Evolutionary conservation across 2,797 vertebrate species (phyloP), one percentile per base, ranked within the genome.

Genomic region (Pelobates cultripes): DNA sequence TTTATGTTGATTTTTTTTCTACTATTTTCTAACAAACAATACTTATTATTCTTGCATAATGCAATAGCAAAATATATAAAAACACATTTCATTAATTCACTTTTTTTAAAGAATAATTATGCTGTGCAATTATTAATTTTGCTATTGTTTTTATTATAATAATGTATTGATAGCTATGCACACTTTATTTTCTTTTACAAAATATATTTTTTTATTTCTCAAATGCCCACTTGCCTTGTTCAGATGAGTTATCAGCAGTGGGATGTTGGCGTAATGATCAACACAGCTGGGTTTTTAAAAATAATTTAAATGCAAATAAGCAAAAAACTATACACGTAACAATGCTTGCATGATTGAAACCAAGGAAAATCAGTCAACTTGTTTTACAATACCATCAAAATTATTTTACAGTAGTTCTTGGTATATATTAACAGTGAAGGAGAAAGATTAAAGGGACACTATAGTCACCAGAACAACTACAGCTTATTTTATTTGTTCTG

Each of bases 241-340:
- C 17, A 72, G 69, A 79, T 72, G 28, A 79, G 28, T 71, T 78
- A 51, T 63, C 77, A 51, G 55, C 63, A 43, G 17, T 64, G 63
- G 67, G 73, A 40, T 63, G 13, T 70, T 55, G 64, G 14, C 51
- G 14, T 42, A 47, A 15, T 57, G 55, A 57, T 79, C 43, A 12
- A 17, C 69, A 79, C 57, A 79, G 77, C 57, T 72, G 69, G 43
- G 28, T 42, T 79, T 78, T 79, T 51, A 47, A 71, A 43, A 79
- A 79, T 51, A 79, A 79, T 79, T 71, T 79, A 51, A 42, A 72
- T 72, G 77, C 69, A 72, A 72, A 78, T 78, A 51, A 8, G 42
- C 57, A 63, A 47, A 40, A 6, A 63, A 55, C 51, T 17, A 42
- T 9, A 70, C 60, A 78, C 40, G 28, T 71, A n/a, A 71, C 68